Conservation (phyloP, 2,888 invertebrate species). For the Heteromurus nitidus region DNA sequence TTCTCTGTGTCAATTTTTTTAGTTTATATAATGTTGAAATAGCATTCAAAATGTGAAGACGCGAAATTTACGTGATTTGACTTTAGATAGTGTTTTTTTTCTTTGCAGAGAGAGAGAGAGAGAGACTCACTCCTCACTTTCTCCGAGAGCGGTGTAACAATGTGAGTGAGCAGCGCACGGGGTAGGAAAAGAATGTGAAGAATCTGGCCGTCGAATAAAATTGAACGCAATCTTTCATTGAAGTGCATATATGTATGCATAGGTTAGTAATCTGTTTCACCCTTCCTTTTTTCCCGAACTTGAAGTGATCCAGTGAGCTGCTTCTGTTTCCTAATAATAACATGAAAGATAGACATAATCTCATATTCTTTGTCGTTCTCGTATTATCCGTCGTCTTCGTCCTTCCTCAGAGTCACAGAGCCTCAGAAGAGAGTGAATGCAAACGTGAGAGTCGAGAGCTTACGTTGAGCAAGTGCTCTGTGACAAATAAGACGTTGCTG, state of each 20-base stretch:
- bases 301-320: not conserved
- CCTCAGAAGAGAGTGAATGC: constrained; percentile 36
- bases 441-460: constrained; percentile 34
- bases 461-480: constrained; percentile 48
- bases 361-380: constrained; percentile 49
- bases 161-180: not conserved
- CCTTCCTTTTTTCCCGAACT: not conserved
- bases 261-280: constrained; percentile 16
- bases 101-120: too few species aligned
- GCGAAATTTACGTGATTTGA: constrained; percentile 11
- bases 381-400: constrained; percentile 39
- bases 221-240: constrained; percentile 14
- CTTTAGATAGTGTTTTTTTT: constrained; percentile 3
- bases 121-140: not conserved
- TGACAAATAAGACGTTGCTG: constrained; percentile 64
- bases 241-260: not conserved
- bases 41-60: not conserved
- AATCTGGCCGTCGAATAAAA: constrained; percentile 5
- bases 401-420: constrained; percentile 11
- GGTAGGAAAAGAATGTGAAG: not conserved
- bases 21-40: not conserved
- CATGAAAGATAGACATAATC: constrained; percentile 53
- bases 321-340: constrained; percentile 42
- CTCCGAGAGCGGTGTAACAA: not conserved
- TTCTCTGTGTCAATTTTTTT: not conserved